Percentiles rank a stretch among this genome's conserved stretches.
phyloP scores from a whole-genome alignment of 1,140 invertebrate genomes.

The Parapsyche elsis region DNA sequence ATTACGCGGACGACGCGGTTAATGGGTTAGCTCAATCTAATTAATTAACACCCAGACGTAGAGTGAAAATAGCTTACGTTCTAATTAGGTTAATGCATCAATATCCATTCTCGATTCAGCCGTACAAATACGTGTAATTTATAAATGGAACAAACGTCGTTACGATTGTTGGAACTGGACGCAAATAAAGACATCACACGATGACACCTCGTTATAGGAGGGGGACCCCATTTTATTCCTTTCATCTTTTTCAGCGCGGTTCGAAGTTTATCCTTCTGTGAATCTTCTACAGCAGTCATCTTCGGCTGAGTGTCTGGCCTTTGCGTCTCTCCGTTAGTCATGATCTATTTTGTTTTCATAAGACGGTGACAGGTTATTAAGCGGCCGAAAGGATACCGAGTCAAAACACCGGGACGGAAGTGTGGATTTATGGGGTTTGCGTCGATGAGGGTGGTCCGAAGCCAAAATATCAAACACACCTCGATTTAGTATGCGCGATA shows the following conservation, averaged over 20 bases:
- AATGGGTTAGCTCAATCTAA: neutral
- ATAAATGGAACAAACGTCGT: too few relatives aligned
- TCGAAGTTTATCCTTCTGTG: too few relatives aligned
- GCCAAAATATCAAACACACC: neutral
- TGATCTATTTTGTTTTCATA: neutral
- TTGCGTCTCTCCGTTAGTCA: neutral
- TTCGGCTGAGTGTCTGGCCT: neutral
- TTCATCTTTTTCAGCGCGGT: too few relatives aligned
- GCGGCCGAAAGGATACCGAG: neutral
- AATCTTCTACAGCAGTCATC: neutral
- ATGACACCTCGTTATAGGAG: too few relatives aligned
- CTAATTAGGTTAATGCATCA: constrained; percentile 5
- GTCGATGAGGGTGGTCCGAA: neutral
- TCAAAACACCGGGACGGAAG: neutral
- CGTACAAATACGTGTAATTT: neutral
- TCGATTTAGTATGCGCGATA: neutral
- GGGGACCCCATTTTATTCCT: too few relatives aligned
- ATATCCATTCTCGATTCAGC: neutral
- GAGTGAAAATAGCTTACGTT: neutral
- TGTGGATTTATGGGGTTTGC: neutral
- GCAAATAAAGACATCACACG: too few relatives aligned
- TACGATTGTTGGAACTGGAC: too few relatives aligned
- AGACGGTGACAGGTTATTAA: constrained; percentile 7
- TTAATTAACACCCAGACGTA: neutral
- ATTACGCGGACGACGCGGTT: neutral